These are phyloP conservation scores for Anas bernieri DNA, from an alignment of 2,797 vertebrate genomes.

Conservation along the genomic window DNA sequence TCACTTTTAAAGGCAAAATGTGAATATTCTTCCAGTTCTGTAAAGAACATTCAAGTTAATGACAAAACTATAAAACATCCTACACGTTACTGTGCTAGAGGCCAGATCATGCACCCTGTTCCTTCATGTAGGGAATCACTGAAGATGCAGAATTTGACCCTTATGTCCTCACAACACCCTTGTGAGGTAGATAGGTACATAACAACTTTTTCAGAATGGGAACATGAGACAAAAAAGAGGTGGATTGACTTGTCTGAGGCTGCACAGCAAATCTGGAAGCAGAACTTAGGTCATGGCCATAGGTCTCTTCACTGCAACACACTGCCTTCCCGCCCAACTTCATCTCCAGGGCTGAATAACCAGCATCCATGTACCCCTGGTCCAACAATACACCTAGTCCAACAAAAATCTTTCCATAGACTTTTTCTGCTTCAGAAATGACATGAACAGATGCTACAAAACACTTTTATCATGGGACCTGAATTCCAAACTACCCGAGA, in stretches of 20 bases:
- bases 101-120: background rate
- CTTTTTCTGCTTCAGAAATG: background rate
- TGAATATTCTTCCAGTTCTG: background rate
- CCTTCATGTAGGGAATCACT: background rate
- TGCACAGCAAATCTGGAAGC: background rate
- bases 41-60: background rate
- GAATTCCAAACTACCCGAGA: background rate
- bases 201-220: background rate
- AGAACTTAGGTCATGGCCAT: background rate
- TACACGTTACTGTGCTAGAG: background rate
- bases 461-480: background rate
- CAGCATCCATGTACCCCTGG: background rate
- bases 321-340: background rate
- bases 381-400: background rate
- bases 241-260: background rate
- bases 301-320: background rate
- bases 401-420: background rate
- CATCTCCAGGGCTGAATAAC: background rate
- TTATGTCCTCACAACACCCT: conserved; percentile 2
- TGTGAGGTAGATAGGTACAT: conserved; percentile 17
- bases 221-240: background rate
- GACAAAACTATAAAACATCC: background rate
- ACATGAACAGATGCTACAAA: background rate
- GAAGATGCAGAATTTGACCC: background rate
- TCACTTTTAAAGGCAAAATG: background rate